These are phyloP conservation scores for Zygothrica quintamaculata DNA, from an alignment of 2,888 invertebrate species.

Conservation along the genomic window DNA sequence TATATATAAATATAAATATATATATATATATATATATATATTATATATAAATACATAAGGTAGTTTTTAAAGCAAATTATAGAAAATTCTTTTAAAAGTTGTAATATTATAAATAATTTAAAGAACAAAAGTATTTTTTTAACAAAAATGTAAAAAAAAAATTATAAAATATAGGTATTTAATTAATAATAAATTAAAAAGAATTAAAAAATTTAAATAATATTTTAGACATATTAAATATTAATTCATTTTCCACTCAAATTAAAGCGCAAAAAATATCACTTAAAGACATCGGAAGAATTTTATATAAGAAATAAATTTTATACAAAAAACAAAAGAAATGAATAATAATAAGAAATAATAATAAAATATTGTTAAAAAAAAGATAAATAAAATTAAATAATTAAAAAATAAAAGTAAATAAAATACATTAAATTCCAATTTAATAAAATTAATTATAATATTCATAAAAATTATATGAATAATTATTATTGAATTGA, in stretches of 20 bases:
- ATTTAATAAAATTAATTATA: too few species aligned
- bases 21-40: too few species aligned
- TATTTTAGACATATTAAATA: too few species aligned
- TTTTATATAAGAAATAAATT: not conserved
- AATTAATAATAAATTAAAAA: not conserved
- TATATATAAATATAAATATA: slow-evolving; percentile 1
- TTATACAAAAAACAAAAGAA: not conserved
- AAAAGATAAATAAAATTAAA: not conserved
- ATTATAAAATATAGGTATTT: not conserved
- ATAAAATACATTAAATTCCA: not conserved
- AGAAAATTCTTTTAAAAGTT: too few species aligned
- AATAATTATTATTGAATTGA: too few species aligned
- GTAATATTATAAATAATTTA: not conserved
- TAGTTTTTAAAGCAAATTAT: too few species aligned
- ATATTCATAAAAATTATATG: not conserved
- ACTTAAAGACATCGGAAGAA: not conserved
- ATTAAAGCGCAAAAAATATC: not conserved
- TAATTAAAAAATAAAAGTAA: not conserved
- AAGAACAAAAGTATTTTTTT: not conserved
- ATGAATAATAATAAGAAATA: not conserved
- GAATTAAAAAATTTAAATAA: not conserved
- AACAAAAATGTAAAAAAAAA: not conserved
- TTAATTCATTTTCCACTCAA: too few species aligned
- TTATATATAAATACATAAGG: too few species aligned
- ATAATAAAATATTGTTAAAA: not conserved